Percentiles rank a stretch among this genome's conserved stretches.
Evolutionary conservation across 2,888 invertebrate genomes (phyloP).

Genomic region (Synergus itoensis): DNA sequence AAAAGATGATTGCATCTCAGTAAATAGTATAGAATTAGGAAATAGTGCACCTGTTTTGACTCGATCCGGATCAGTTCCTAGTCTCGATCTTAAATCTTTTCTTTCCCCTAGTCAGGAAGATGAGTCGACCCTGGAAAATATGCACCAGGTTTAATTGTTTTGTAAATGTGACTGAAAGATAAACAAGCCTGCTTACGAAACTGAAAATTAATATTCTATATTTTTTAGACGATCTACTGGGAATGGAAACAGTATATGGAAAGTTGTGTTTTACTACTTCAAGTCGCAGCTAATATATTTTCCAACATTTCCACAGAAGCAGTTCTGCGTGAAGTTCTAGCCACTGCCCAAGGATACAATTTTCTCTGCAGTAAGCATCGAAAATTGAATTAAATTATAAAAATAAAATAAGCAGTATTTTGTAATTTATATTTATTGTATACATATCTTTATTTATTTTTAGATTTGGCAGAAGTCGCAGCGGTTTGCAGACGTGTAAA

Average conservation of each 20-base stretch:
- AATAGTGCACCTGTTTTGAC: conserved; percentile 66
- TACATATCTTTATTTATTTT: conserved; percentile 23
- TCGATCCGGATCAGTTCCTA: conserved; percentile 75
- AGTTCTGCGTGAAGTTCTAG: conserved; percentile 80
- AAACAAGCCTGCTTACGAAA: not conserved
- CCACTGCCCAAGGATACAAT: conserved; percentile 79
- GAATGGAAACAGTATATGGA: conserved; percentile 78
- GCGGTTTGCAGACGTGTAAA: conserved; percentile 77
- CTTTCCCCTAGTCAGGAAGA: conserved; percentile 71
- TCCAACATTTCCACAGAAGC: conserved; percentile 79
- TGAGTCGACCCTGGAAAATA: conserved; percentile 69
- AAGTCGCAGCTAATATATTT: conserved; percentile 80
- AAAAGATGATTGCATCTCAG: conserved; percentile 74
- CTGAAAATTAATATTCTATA: conserved; percentile 40
- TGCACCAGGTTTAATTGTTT: conserved; percentile 68
- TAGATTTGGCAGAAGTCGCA: conserved; percentile 78
- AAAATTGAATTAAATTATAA: not conserved
- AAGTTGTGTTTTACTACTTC: conserved; percentile 79
- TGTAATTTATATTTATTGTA: conserved; percentile 19
- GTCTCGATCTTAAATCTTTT: conserved; percentile 76
- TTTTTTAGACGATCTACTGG: conserved; percentile 71
- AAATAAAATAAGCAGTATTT: conserved; percentile 25
- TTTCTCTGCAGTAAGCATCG: conserved; percentile 79
- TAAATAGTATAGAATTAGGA: conserved; percentile 74
- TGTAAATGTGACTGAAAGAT: not conserved